Conservation (phyloP, 2,797 vertebrate species). For the Neoniphon sammara region DNA sequence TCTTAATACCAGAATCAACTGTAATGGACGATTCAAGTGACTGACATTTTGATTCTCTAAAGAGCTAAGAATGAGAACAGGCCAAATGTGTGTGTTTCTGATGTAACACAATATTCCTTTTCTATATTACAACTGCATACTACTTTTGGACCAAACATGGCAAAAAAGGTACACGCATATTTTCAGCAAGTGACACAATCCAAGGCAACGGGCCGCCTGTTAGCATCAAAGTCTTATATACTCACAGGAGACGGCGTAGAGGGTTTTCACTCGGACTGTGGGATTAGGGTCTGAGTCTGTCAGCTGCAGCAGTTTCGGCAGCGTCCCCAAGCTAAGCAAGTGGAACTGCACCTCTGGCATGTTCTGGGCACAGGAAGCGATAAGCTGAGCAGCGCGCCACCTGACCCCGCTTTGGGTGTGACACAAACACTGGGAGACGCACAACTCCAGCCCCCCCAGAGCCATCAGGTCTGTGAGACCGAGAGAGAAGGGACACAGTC, state of each 20-base stretch:
- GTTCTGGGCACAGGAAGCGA: slow-evolving; percentile 91
- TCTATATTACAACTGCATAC: background rate
- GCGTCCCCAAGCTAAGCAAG: slow-evolving; percentile 82
- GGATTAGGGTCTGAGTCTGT: slow-evolving; percentile 85
- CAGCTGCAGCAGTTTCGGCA: slow-evolving; percentile 86
- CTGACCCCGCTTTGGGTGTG: slow-evolving; percentile 84
- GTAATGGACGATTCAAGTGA: too few relatives aligned
- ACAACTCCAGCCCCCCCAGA: slow-evolving; percentile 89
- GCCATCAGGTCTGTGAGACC: slow-evolving; percentile 87
- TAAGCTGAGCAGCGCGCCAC: slow-evolving; percentile 88
- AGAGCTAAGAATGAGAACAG: too few relatives aligned
- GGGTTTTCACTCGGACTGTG: slow-evolving; percentile 88
- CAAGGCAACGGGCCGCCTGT: background rate
- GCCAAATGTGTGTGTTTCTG: background rate
- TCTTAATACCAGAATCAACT: too few relatives aligned
- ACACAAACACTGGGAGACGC: slow-evolving; percentile 84
- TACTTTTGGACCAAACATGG: background rate
- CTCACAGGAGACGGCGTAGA: slow-evolving; percentile 94
- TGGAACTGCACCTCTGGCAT: slow-evolving; percentile 89
- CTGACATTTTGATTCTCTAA: too few relatives aligned
- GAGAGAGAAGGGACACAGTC: background rate
- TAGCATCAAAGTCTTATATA: slow-evolving; percentile 35
- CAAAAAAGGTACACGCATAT: background rate
- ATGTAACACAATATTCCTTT: background rate
- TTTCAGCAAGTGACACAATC: background rate